These are phyloP conservation scores for Drosophila falleni DNA, from an alignment of 2,888 invertebrate genomes.

Conservation along the genomic window DNA sequence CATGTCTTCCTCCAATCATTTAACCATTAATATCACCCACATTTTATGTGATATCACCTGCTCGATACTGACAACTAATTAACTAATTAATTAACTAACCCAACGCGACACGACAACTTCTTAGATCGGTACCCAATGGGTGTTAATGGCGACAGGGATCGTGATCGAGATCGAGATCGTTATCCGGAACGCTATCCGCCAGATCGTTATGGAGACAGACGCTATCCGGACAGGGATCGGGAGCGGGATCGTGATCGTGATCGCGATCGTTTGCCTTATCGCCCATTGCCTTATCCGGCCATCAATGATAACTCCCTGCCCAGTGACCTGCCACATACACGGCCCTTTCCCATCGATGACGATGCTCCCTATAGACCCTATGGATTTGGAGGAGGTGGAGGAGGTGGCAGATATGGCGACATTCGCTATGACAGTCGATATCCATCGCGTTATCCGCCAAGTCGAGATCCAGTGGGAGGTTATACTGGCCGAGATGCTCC, in stretches of 20 bases:
- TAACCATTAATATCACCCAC: slow-evolving; percentile 57
- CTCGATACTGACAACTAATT: slow-evolving; percentile 76
- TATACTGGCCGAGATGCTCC: slow-evolving; percentile 83
- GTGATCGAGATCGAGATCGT: slow-evolving; percentile 66
- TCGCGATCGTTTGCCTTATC: slow-evolving; percentile 71
- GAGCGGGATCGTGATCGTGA: slow-evolving; percentile 70
- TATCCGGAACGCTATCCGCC: slow-evolving; percentile 71
- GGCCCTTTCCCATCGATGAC: slow-evolving; percentile 82
- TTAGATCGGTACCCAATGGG: slow-evolving; percentile 81
- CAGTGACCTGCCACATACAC: slow-evolving; percentile 84
- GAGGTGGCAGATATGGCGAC: slow-evolving; percentile 77
- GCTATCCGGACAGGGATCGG: slow-evolving; percentile 71
- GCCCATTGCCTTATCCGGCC: slow-evolving; percentile 81
- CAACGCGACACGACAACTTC: slow-evolving; percentile 40
- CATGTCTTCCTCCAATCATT: background rate
- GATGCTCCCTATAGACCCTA: slow-evolving; percentile 82
- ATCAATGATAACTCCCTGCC: slow-evolving; percentile 81
- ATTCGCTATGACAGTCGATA: slow-evolving; percentile 79
- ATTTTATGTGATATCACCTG: slow-evolving; percentile 37
- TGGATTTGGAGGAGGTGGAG: slow-evolving; percentile 61
- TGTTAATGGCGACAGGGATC: slow-evolving; percentile 83
- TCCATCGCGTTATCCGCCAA: slow-evolving; percentile 78
- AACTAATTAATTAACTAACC: slow-evolving; percentile 74
- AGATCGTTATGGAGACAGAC: slow-evolving; percentile 69
- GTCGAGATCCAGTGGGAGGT: slow-evolving; percentile 78